Percentiles rank a stretch among this genome's conserved stretches.
These are phyloP conservation scores for Protosalanx chinensis DNA, from an alignment of 2,797 vertebrate species.

Conservation along the genomic window DNA sequence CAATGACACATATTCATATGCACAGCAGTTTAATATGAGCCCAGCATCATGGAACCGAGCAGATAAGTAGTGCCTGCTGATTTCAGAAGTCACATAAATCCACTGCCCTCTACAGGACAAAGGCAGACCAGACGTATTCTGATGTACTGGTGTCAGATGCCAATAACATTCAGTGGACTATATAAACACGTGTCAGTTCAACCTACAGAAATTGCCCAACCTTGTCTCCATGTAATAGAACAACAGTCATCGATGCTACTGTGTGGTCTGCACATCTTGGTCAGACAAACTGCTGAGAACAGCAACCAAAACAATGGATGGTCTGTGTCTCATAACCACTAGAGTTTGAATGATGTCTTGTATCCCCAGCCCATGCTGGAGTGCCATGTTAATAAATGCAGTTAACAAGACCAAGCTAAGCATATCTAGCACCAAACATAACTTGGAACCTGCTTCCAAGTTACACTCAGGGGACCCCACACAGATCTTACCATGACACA, in stretches of 20 bases:
- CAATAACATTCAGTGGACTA: not conserved
- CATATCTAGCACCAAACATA: slow-evolving; percentile 20
- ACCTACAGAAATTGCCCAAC: not conserved
- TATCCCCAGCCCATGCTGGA: not conserved
- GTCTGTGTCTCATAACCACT: slow-evolving; percentile 11
- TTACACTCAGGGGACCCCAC: not conserved
- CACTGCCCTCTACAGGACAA: slow-evolving; percentile 13
- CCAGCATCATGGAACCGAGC: not conserved
- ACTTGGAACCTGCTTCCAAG: slow-evolving; percentile 5
- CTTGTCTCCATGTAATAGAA: not conserved
- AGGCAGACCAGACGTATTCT: not conserved
- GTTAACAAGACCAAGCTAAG: slow-evolving; percentile 28
- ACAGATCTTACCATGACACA: not conserved
- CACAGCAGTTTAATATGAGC: not conserved
- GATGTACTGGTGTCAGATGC: not conserved
- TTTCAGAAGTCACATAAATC: not conserved
- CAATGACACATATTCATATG: slow-evolving; percentile 46
- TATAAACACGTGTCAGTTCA: not conserved
- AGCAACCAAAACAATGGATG: slow-evolving; percentile 6
- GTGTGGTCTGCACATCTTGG: slow-evolving; percentile 6
- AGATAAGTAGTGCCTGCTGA: slow-evolving; percentile 1
- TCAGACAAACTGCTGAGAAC: not conserved
- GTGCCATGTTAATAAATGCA: slow-evolving; percentile 3
- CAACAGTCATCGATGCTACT: not conserved
- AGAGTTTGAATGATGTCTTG: slow-evolving; percentile 11